Evolutionary conservation across 2,888 invertebrate species (phyloP), one percentile per base, ranked within the genome.

Genomic region (Anaspis maculata): DNA sequence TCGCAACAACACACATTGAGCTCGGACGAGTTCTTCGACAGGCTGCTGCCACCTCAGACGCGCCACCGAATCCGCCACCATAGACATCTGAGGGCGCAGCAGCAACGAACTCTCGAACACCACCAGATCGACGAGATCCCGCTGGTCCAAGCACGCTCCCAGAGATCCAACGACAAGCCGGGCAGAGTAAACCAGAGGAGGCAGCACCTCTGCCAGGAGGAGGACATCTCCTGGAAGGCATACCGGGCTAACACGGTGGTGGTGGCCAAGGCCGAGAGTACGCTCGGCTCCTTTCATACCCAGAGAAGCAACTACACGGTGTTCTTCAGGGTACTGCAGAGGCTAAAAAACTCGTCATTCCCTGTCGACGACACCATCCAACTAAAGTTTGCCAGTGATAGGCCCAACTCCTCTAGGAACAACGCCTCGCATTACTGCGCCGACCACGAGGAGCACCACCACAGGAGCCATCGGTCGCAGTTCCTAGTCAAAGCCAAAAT

Each of bases 171-270:
- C 19, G 9, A 15, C n/a, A 14, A 14, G 15, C 7, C 30, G 12
- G 27, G 16, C 9, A 45, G 37, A n/a, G n/a, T n/a, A n/a, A n/a
- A n/a, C n/a, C n/a, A n/a, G 28, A 41, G 40, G 19, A 42, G 40
- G 32, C 35, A 24, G 4, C 59, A 56, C 12, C 63, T 63, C 46
- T 76, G 77, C 55, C 74, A 74, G 25, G 73, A 74, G 42, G 70
- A 72, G 47, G 77, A 79, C 67, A 72, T 78, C 35, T 72, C 74
- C 28, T 73, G 76, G 52, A 68, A 79, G 49, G 78, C 79, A 13
- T 77, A 67, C 60, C 66, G 72, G 42, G 78, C 79, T 42, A 74
- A 76, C 45, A 77, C 76, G 32, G 77, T 81, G 27, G 76, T 81
- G 60, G 72, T 72, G 59, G 80, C 77, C 39, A 76, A 74, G 54